Percentiles rank a stretch among this genome's conserved stretches.
Conservation (phyloP, 1,140 invertebrate species). For the Lepidurus packardi region DNA sequence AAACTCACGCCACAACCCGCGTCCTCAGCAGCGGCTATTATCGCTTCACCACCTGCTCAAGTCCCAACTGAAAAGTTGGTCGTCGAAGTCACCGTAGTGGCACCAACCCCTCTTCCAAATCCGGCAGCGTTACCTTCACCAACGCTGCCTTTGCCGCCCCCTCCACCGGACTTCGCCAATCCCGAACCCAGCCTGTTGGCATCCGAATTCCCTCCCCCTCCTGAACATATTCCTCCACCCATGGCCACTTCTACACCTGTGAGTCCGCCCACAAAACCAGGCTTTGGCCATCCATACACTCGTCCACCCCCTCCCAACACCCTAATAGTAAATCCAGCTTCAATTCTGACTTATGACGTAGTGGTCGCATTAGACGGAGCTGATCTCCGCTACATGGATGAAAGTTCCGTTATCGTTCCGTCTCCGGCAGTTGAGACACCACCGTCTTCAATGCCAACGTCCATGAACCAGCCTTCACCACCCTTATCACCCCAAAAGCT, state of each 20-base stretch:
- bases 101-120: constrained; percentile 25
- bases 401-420: constrained; percentile 73
- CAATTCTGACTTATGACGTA: constrained; percentile 62
- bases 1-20: constrained; percentile 35
- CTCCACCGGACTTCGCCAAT: constrained; percentile 18
- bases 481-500: constrained; percentile 42
- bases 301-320: constrained; percentile 52
- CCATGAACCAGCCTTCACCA: constrained; percentile 35
- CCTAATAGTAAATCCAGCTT: constrained; percentile 46
- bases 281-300: constrained; percentile 28
- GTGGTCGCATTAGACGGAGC: constrained; percentile 69
- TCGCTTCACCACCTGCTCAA: constrained; percentile 31
- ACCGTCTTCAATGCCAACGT: constrained; percentile 50
- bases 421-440: constrained; percentile 65
- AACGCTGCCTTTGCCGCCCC: constrained; percentile 25
- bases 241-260: constrained; percentile 38
- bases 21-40: constrained; percentile 35
- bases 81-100: constrained; percentile 17
- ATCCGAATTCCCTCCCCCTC: constrained; percentile 61
- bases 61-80: neutral
- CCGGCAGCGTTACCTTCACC: constrained; percentile 30
- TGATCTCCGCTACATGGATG: constrained; percentile 81
- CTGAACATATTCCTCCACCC: constrained; percentile 43
- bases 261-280: constrained; percentile 31
- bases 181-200: constrained; percentile 32